Conservation (phyloP, 2,113 vertebrate genomes). For the Colistium nudipinnis region DNA sequence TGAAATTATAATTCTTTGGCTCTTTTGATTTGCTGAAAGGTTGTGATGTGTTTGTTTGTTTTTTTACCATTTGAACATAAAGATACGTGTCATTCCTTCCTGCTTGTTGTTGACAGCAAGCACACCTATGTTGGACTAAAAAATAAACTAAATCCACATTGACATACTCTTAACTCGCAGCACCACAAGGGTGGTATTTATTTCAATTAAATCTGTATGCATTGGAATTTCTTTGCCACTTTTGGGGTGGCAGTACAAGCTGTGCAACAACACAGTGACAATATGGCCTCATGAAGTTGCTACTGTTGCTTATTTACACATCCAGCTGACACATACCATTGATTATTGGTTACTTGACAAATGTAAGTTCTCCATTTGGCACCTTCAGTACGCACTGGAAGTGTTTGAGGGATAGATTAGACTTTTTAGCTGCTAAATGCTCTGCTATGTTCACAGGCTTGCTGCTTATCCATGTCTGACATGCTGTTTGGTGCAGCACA, state of each 20-base stretch:
- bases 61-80: conserved; percentile 29
- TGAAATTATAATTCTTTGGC: conserved; percentile 3
- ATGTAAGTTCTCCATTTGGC: neutral
- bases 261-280: neutral
- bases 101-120: conserved; percentile 4
- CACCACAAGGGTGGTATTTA: neutral
- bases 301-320: neutral
- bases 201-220: neutral
- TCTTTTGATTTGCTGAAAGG: conserved; percentile 39
- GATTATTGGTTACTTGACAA: neutral
- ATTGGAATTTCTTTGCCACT: neutral
- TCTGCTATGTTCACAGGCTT: neutral
- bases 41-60: neutral
- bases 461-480: no score
- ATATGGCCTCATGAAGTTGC: neutral
- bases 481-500: neutral
- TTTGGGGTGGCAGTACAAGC: neutral
- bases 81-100: conserved; percentile 11
- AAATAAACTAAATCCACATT: neutral
- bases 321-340: neutral
- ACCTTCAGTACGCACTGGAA: neutral
- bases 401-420: neutral
- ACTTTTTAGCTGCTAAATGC: neutral
- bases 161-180: neutral
- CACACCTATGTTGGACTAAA: neutral